A percentile compares a stretch with the other conserved stretches of the same genome.
phyloP scores from a whole-genome alignment of 2,113 vertebrate species.

The Hippocampus abdominalis region DNA sequence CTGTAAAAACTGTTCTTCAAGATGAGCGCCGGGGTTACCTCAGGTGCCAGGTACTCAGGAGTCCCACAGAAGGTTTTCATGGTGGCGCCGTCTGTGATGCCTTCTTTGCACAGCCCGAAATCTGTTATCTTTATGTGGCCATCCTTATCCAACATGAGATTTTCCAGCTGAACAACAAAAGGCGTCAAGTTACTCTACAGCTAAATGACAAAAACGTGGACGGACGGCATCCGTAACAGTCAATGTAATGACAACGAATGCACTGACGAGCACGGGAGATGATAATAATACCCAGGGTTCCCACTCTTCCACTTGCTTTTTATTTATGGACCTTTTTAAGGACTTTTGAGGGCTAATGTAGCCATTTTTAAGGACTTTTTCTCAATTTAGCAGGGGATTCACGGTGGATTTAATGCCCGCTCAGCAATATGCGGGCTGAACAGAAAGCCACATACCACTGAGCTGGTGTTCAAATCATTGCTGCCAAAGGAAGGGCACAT shows the following conservation, averaged over 20 bases:
- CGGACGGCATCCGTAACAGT: background rate
- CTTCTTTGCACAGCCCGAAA: conserved; percentile 97
- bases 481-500: too few relatives aligned
- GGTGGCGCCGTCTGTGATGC: conserved; percentile 94
- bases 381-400: too few relatives aligned
- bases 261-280: background rate
- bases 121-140: conserved; percentile 98
- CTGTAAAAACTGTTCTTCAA: background rate
- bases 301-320: too few relatives aligned
- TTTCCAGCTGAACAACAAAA: conserved; percentile 81
- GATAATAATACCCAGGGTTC: too few relatives aligned
- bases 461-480: too few relatives aligned
- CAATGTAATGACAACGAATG: background rate
- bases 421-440: too few relatives aligned
- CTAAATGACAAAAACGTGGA: background rate
- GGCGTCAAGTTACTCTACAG: background rate
- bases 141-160: conserved; percentile 97
- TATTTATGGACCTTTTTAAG: too few relatives aligned
- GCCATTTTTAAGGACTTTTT: too few relatives aligned
- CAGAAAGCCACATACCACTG: too few relatives aligned
- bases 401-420: too few relatives aligned
- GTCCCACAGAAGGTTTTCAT: conserved; percentile 99
- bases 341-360: too few relatives aligned
- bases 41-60: conserved; percentile 94
- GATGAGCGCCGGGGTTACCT: conserved; percentile 69